phyloP scores from a whole-genome alignment of 2,797 vertebrate genomes.

The Rhinoraja longicauda region DNA sequence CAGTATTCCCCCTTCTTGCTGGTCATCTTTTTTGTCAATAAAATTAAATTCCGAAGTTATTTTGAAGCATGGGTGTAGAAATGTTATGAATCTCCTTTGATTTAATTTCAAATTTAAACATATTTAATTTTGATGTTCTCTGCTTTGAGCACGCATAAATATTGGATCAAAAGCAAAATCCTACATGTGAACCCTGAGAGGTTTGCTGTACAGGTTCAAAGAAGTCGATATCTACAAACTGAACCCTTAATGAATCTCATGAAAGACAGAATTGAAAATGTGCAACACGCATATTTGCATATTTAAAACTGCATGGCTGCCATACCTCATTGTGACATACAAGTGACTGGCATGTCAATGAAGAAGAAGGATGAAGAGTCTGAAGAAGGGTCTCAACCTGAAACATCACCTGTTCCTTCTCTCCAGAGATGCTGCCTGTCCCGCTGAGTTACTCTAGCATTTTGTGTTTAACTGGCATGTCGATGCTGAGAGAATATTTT shows the following conservation, averaged over 20 bases:
- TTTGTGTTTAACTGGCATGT: too few relatives aligned
- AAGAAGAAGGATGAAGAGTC: too few relatives aligned
- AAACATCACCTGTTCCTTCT: too few relatives aligned
- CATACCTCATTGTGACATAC: too few relatives aligned
- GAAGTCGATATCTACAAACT: background rate
- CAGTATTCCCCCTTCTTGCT: background rate
- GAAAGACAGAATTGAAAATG: background rate
- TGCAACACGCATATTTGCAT: background rate
- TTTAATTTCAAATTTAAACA: background rate
- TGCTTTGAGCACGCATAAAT: background rate
- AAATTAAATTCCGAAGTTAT: background rate
- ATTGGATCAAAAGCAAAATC: background rate
- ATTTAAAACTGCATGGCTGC: background rate
- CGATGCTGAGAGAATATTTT: too few relatives aligned
- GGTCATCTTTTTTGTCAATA: background rate
- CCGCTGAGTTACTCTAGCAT: too few relatives aligned
- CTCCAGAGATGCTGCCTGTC: too few relatives aligned
- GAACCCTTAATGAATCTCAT: background rate
- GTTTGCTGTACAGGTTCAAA: slow-evolving; percentile 1
- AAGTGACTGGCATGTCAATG: too few relatives aligned
- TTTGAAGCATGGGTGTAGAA: background rate
- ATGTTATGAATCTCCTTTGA: background rate
- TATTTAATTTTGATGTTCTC: background rate
- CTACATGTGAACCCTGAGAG: background rate
- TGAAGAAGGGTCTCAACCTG: too few relatives aligned